These are phyloP conservation scores for Rhopilema esculentum DNA, from an alignment of 30 jellyfish, hydroid and myxozoan genomes.

Conservation along the genomic window DNA sequence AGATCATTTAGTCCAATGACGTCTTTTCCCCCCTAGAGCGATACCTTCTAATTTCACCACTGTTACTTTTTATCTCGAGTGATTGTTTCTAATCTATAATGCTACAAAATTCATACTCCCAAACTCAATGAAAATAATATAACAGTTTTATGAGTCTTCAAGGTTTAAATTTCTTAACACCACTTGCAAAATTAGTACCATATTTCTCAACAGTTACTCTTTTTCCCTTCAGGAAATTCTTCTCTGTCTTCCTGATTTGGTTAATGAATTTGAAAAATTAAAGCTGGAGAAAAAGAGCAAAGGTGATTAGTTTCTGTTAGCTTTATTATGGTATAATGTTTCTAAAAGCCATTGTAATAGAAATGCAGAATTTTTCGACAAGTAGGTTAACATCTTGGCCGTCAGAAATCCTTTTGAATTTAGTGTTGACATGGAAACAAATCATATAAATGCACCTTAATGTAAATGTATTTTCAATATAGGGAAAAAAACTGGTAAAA, in stretches of 20 bases:
- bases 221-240: conserved; percentile 37
- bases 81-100: too few relatives aligned
- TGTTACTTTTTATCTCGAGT: too few relatives aligned
- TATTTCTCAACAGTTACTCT: background rate
- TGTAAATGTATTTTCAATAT: too few relatives aligned
- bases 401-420: background rate
- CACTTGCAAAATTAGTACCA: background rate
- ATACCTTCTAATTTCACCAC: too few relatives aligned
- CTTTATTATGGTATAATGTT: too few relatives aligned
- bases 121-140: too few relatives aligned
- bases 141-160: background rate
- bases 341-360: too few relatives aligned
- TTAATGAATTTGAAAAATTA: conserved; percentile 20
- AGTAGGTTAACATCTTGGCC: too few relatives aligned
- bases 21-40: too few relatives aligned
- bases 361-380: too few relatives aligned
- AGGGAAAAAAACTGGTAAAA: background rate
- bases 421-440: background rate
- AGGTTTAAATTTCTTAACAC: background rate
- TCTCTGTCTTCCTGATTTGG: conserved; percentile 36
- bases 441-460: background rate
- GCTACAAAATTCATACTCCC: too few relatives aligned
- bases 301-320: conserved; percentile 5
- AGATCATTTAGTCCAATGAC: too few relatives aligned
- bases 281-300: conserved; percentile 14